These are phyloP conservation scores for Copidosoma aretas DNA, from an alignment of 2,888 invertebrate species.

Conservation along the genomic window DNA sequence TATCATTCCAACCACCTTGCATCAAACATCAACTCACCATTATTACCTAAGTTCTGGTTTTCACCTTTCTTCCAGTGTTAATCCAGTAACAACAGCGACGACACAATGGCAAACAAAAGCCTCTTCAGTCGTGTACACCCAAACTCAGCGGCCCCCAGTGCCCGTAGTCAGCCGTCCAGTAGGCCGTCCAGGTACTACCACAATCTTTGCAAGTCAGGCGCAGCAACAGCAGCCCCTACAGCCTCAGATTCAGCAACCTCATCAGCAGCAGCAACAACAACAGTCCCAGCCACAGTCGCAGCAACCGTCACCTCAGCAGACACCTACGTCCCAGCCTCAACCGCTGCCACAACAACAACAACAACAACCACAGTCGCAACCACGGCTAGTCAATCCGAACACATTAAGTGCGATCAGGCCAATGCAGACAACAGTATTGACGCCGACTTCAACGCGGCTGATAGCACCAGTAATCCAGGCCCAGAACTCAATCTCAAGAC, in stretches of 20 bases:
- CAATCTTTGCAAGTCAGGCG: slow-evolving; percentile 48
- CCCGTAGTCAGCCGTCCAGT: slow-evolving; percentile 55
- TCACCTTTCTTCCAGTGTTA: slow-evolving; percentile 46
- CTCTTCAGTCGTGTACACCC: slow-evolving; percentile 57
- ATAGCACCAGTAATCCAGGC: slow-evolving; percentile 57
- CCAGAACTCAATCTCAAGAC: slow-evolving; percentile 52
- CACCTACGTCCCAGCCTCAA: slow-evolving; percentile 37
- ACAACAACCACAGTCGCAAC: slow-evolving; percentile 42
- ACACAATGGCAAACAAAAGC: slow-evolving; percentile 58
- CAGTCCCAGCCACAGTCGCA: slow-evolving; percentile 45
- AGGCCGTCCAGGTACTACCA: slow-evolving; percentile 48
- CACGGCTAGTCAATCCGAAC: slow-evolving; percentile 53
- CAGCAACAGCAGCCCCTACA: slow-evolving; percentile 12
- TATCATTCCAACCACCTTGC: neutral
- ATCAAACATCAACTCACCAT: neutral
- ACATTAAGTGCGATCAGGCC: slow-evolving; percentile 50
- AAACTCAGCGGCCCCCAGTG: slow-evolving; percentile 56
- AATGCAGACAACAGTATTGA: slow-evolving; percentile 57
- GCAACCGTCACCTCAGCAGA: neutral
- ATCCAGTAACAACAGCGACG: slow-evolving; percentile 52
- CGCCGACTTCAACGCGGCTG: slow-evolving; percentile 55
- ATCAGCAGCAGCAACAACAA: slow-evolving; percentile 33
- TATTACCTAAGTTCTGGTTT: neutral
- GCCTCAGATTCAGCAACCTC: slow-evolving; percentile 11
- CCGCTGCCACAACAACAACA: neutral